Conservation (phyloP, 1,140 invertebrate species). For the Eriocheir sinensis region DNA sequence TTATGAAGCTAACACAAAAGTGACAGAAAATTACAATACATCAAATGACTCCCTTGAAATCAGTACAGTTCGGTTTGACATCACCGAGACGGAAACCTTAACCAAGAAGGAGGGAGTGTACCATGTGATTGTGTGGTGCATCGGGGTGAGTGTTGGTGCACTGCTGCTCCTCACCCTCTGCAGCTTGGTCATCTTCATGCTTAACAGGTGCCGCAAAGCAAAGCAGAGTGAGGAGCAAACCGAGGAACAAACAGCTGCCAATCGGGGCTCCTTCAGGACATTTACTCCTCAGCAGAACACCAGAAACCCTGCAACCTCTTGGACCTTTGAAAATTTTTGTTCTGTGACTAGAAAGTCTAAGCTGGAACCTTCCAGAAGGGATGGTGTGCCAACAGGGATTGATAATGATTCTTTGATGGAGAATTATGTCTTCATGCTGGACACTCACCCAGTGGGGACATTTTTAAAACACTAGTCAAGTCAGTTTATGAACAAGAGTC, state of each 20-base stretch:
- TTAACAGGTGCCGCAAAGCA: constrained; percentile 55
- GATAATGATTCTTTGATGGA: constrained; percentile 66
- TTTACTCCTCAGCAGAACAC: constrained; percentile 24
- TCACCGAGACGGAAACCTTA: not conserved
- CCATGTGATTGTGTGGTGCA: constrained; percentile 61
- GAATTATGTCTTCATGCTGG: constrained; percentile 70
- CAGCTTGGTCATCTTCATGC: constrained; percentile 60
- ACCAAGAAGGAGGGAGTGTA: constrained; percentile 25
- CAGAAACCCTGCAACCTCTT: constrained; percentile 60
- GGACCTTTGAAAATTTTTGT: constrained; percentile 69
- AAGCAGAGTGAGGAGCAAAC: not conserved
- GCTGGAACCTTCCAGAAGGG: not conserved
- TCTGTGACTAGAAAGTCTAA: constrained; percentile 32
- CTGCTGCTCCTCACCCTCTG: constrained; percentile 61
- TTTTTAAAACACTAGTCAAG: constrained; percentile 50
- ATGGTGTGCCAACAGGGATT: constrained; percentile 53
- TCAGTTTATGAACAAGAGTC: not conserved
- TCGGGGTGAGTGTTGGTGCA: constrained; percentile 60
- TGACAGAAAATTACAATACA: not conserved
- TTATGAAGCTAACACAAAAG: not conserved
- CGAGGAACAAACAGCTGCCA: not conserved
- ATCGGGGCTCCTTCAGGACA: constrained; percentile 41
- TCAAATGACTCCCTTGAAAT: not conserved
- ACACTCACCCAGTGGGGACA: constrained; percentile 18
- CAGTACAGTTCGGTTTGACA: not conserved